These are phyloP conservation scores for Carposina sasakii DNA, from an alignment of 1,140 invertebrate species.

Conservation along the genomic window DNA sequence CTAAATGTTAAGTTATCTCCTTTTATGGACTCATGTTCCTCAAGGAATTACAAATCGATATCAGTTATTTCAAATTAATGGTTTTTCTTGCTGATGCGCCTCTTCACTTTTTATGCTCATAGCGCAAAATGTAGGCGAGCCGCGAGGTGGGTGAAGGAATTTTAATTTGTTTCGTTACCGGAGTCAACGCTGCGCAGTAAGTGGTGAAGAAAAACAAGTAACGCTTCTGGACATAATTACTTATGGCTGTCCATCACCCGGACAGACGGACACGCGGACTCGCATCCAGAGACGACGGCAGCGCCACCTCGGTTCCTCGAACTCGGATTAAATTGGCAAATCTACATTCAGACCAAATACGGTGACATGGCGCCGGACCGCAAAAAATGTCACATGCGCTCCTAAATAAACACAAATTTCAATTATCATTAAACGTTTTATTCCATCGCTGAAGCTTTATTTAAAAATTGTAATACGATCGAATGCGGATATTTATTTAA, in stretches of 20 bases:
- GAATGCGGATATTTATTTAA: conserved; percentile 50
- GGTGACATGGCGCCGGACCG: conserved; percentile 43
- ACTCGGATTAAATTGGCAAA: conserved; percentile 59
- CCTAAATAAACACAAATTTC: conserved; percentile 67
- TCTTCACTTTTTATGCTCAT: no score
- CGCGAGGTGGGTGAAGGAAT: no score
- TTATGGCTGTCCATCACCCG: conserved; percentile 35
- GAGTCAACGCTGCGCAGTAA: no score
- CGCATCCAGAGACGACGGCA: conserved; percentile 22
- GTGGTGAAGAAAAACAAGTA: no score
- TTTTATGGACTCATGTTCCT: neutral
- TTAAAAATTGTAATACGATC: conserved; percentile 44
- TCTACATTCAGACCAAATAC: conserved; percentile 49
- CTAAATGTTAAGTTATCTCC: neutral
- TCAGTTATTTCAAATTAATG: no score
- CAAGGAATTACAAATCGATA: no score
- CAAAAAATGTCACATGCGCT: conserved; percentile 39
- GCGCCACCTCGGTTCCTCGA: conserved; percentile 44
- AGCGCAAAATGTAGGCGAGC: no score
- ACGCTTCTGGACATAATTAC: conserved; percentile 32
- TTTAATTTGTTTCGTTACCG: no score
- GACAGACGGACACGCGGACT: conserved; percentile 21
- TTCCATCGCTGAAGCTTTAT: conserved; percentile 54
- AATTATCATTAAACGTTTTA: conserved; percentile 66
- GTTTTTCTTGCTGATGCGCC: no score